Evolutionary conservation across 2,888 invertebrate species (phyloP), one percentile per base, ranked within the genome.

Genomic region (Habroteleia sp.): DNA sequence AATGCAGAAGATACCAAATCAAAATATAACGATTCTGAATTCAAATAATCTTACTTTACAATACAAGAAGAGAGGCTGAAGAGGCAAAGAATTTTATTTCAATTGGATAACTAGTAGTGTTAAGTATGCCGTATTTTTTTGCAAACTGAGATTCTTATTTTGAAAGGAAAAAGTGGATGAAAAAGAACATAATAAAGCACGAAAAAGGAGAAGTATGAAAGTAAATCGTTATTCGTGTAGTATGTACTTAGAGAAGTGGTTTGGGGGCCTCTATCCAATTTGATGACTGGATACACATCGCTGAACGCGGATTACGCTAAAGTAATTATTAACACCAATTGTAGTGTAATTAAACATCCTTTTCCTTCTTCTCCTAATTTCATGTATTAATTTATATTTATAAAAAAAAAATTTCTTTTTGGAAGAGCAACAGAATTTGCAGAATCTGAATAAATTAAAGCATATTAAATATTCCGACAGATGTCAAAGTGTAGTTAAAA

Each of bases 221-320:
- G 41, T 20, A 54, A 66, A 63, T 62, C 25, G 31, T 48, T 46
- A 66, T 66, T 73, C 29, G 27, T 48, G 44, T 25, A 42, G 23
- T 42, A 48, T 41, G 58, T 48, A 48, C 33, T 48, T 41, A 37
- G 54, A 35, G 44, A 48, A 48, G 41, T 42, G 27, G 58, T 20
- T 50, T 17, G 14, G 31, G 52, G 29, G 20, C 52, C 13, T 50
- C 33, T 25, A 83, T 82, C 82, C 82, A 83, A 82, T 83, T 84
- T 83, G 82, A 84, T 83, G 83, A 84, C 80, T 82, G 81, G 80
- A 81, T 83, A 83, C 84, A 83, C 84, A 81, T 82, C 83, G 81
- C 68, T 80, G 80, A 81, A 77, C 81, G 71, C 78, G 72, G 75
- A 78, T 78, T 80, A 73, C 74, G 77, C 77, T 80, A 81, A 82